A percentile compares a stretch with the other conserved stretches of the same genome.
These are phyloP conservation scores for honey bee (Apis mellifera) DNA, from an alignment of 1,140 invertebrate genomes.

Conservation along the genomic window Amel_HAv3.1 CM009934.2:8754001-8754500, in stretches of 20 bases:
- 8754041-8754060: conserved; percentile 63
- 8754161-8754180: conserved; percentile 58
- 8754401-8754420: too few species aligned
- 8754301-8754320: background rate
- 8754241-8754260: conserved; percentile 13
- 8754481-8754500: background rate
- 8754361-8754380: too few species aligned
- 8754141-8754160: conserved; percentile 43
- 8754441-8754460: too few species aligned
- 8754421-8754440: too few species aligned
- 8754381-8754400: too few species aligned
- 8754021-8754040: conserved; percentile 64
- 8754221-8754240: conserved; percentile 37
- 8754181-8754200: conserved; percentile 8
- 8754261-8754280: background rate
- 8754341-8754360: too few species aligned
- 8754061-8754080: conserved; percentile 71
- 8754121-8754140: conserved; percentile 11
- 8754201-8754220: conserved; percentile 37
- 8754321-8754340: too few species aligned
- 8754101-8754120: conserved; percentile 33
- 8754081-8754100: conserved; percentile 65
- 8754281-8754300: background rate
- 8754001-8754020: conserved; percentile 63
- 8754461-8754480: background rate